phyloP scores from a whole-genome alignment of 2,888 invertebrate species.

The Coleophora deauratella region DNA sequence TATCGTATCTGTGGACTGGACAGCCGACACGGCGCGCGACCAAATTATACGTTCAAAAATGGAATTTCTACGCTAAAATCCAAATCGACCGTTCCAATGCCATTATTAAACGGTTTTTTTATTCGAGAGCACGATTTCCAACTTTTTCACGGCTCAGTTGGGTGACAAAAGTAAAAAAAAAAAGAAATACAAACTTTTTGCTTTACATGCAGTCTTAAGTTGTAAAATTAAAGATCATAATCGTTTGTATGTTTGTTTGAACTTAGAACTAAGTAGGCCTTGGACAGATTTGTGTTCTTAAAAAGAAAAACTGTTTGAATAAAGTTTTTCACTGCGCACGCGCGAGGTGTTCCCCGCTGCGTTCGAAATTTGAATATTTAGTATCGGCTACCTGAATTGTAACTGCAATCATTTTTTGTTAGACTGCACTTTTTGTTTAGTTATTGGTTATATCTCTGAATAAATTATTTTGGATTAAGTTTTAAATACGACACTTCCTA shows the following conservation, averaged over 20 bases:
- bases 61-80: slow-evolving; percentile 56
- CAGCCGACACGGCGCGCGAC: slow-evolving; percentile 26
- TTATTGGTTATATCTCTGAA: no score
- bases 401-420: no score
- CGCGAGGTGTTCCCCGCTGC: slow-evolving; percentile 37
- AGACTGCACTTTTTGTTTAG: no score
- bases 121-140: slow-evolving; percentile 59
- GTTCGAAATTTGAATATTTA: slow-evolving; percentile 36
- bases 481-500: no score
- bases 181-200: slow-evolving; percentile 20
- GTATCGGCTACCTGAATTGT: not conserved
- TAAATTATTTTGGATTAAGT: no score
- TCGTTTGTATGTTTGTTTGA: slow-evolving; percentile 16
- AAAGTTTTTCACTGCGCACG: slow-evolving; percentile 47
- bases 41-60: slow-evolving; percentile 41
- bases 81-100: slow-evolving; percentile 53
- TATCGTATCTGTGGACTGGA: slow-evolving; percentile 26
- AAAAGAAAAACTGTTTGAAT: slow-evolving; percentile 44
- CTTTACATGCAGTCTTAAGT: slow-evolving; percentile 22
- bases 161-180: slow-evolving; percentile 61
- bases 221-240: slow-evolving; percentile 27
- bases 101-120: slow-evolving; percentile 62
- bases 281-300: slow-evolving; percentile 45
- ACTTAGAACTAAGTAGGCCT: slow-evolving; percentile 44
- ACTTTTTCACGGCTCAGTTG: slow-evolving; percentile 52